phyloP scores from a whole-genome alignment of 2,888 invertebrate genomes.

The Scaptomyza caliginosa region DNA sequence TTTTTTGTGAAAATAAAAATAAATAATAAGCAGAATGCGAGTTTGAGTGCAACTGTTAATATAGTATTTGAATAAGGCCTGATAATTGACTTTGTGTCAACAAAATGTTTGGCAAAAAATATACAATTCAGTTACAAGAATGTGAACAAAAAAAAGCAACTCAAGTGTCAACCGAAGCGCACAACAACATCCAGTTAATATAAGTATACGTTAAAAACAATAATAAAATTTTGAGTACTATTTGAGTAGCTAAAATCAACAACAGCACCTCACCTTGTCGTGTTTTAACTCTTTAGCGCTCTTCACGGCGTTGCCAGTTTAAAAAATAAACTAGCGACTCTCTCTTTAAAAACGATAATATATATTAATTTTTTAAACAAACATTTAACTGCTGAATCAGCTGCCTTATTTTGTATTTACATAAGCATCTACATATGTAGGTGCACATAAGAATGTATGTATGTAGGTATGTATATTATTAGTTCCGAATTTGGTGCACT shows the following conservation, averaged over 20 bases:
- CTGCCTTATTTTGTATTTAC: conserved; percentile 26
- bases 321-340: not conserved
- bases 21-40: conserved; percentile 43
- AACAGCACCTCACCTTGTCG: conserved; percentile 44
- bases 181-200: conserved; percentile 22
- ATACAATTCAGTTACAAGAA: conserved; percentile 39
- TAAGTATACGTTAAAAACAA: conserved; percentile 34
- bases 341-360: conserved; percentile 7
- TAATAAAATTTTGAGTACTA: conserved; percentile 39
- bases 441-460: not conserved
- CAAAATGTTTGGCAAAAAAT: conserved; percentile 28
- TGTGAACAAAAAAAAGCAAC: conserved; percentile 47
- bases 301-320: conserved; percentile 45
- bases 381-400: conserved; percentile 37
- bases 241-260: conserved; percentile 29
- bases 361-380: conserved; percentile 5
- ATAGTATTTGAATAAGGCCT: conserved; percentile 51
- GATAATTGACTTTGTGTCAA: conserved; percentile 64
- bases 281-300: conserved; percentile 25
- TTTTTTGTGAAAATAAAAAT: conserved; percentile 37
- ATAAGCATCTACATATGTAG: not conserved
- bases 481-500: conserved; percentile 46
- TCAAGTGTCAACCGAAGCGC: conserved; percentile 46
- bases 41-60: conserved; percentile 38
- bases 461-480: conserved; percentile 6